Base-by-base conservation (phyloP, 2,888 invertebrate genomes). In the Leucozona laternaria region DNA sequence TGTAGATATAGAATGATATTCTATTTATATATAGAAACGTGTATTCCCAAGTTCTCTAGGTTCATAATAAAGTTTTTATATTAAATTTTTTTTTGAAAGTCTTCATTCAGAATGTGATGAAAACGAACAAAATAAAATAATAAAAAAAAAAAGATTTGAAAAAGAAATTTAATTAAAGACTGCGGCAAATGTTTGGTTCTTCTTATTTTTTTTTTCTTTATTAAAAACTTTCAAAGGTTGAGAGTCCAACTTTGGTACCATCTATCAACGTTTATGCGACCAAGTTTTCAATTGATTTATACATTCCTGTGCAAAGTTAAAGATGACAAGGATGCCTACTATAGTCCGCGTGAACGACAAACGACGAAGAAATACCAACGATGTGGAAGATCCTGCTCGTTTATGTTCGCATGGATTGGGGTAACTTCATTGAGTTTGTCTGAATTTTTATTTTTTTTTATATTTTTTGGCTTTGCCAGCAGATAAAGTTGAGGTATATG, bases 231-330 rank as follows among this genome's bases (percentile, higher is more conserved):
- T 37, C 31, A 55, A 48, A 43, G 37, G 58, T 68, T 50, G 25
- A 34, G 48, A 34, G 43, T 77, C 50, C 76, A 85, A 80, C 76
- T 80, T 85, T 72, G 57, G 34, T 50, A 20, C 40, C 70, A 75
- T 73, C 73, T 76, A 70, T 76, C 79, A 31, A 43, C 71, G 75
- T 71, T 85, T 77, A 85, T 80, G 84, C 72, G 76, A 85, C 72
- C 58, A 80, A 80, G 84, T 85, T 85, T 77, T 72, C 84, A 85
- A 85, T 85, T 85, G 84, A 85, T 85, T 85, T 85, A 85, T 85
- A 53, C 68, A 85, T 85, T 80, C 76, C 66, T 66, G 66, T 62
- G 71, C 58, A 80, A 85, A 85, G 84, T 85, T 85, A 80, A 77
- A 71, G 58, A 80, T 80, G 79, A 85, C 76, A 58, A 48, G 48